Percentiles rank a stretch among this genome's conserved stretches.
Conservation (phyloP, 2,113 vertebrate genomes). For the Leptobrachium leishanense region DNA sequence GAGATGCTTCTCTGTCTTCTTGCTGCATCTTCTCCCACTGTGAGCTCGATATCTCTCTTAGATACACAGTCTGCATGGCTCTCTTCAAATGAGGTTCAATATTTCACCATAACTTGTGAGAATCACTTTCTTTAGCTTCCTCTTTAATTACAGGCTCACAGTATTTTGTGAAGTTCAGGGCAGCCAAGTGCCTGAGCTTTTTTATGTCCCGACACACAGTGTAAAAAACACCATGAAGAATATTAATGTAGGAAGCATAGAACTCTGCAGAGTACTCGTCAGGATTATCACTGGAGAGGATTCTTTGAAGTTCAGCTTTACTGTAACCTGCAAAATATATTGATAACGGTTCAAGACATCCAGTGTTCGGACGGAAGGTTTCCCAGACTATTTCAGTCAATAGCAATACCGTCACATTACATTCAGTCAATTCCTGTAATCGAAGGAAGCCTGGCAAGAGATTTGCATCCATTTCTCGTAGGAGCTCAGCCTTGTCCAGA, state of each 20-base stretch:
- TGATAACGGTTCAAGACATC: conserved; percentile 88
- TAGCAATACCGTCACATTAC: conserved; percentile 86
- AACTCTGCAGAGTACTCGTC: conserved; percentile 85
- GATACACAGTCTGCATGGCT: conserved; percentile 96
- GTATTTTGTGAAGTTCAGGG: conserved; percentile 91
- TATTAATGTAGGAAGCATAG: conserved; percentile 91
- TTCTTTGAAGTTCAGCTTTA: conserved; percentile 91
- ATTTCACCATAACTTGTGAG: conserved; percentile 91
- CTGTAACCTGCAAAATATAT: conserved; percentile 95
- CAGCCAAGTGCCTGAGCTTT: conserved; percentile 91
- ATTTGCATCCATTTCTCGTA: conserved; percentile 88
- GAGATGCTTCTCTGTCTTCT: conserved; percentile 73
- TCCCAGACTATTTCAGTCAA: conserved; percentile 96
- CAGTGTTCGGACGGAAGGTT: conserved; percentile 83
- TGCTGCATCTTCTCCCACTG: conserved; percentile 88
- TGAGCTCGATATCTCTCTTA: conserved; percentile 91
- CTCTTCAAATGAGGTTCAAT: conserved; percentile 95
- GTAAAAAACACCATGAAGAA: conserved; percentile 95
- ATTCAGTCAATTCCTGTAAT: conserved; percentile 88
- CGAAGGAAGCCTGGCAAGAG: conserved; percentile 89
- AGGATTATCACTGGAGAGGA: conserved; percentile 81
- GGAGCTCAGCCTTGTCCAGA: conserved; percentile 87
- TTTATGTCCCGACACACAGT: conserved; percentile 91
- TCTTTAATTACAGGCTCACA: conserved; percentile 88
- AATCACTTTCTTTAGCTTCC: conserved; percentile 89